Conservation (phyloP, 2,113 vertebrate species). For the Sylvilagus bachmani region DNA sequence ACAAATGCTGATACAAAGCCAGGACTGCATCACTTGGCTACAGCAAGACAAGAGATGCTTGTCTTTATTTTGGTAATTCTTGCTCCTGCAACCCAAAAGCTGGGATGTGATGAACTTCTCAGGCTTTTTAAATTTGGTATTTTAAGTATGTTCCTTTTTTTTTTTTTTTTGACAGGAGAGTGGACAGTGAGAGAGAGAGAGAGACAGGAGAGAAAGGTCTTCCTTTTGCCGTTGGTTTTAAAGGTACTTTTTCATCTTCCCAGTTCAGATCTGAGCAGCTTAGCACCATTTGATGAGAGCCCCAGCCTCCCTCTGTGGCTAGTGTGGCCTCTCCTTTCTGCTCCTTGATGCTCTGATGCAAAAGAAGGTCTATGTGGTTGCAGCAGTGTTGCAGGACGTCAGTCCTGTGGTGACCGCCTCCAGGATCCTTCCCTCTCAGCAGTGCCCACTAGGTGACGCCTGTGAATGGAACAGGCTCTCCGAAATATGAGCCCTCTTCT, state of each 20-base stretch:
- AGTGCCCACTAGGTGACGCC: constrained; percentile 87
- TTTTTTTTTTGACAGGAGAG: too few species aligned
- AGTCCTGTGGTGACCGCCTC: fast-evolving
- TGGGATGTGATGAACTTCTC: background rate
- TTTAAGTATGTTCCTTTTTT: background rate
- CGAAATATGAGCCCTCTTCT: background rate
- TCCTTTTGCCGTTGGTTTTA: too few species aligned
- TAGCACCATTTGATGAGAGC: fast-evolving
- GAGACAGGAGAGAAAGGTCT: too few species aligned
- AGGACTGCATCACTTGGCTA: background rate
- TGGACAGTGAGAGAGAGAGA: too few species aligned
- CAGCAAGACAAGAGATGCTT: background rate
- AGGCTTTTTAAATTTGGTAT: constrained; percentile 20
- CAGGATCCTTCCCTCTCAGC: constrained; percentile 44
- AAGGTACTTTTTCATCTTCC: background rate
- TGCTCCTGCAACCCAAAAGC: background rate
- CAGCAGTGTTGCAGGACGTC: background rate
- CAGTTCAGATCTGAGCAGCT: fast-evolving
- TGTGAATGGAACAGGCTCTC: constrained; percentile 82
- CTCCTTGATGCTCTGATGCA: background rate
- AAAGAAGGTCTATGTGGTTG: background rate
- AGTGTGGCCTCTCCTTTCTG: background rate
- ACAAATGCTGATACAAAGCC: background rate
- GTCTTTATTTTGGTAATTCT: constrained; percentile 16
- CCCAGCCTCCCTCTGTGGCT: fast-evolving